Evolutionary conservation across 2,888 invertebrate species (phyloP), one percentile per base, ranked within the genome.

Genomic region (Hydrotaea cyrtoneurina): DNA sequence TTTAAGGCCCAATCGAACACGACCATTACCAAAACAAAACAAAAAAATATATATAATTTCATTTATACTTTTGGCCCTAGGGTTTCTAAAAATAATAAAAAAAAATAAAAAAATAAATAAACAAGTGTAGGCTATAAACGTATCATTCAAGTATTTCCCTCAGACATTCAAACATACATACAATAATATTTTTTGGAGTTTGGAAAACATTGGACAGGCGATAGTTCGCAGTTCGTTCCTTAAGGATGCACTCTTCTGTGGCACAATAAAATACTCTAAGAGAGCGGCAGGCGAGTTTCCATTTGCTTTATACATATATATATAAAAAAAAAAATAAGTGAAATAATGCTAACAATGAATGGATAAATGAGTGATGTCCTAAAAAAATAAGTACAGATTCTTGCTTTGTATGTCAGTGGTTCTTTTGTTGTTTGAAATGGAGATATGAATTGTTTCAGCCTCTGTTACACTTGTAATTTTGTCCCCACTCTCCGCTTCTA

Each of bases 391-490:
- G 69, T 69, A 69, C 69, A n/a, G n/a, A 46, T 66, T 59, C 26
- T 50, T 50, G n/a, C 2, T 50, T 39, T 39, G n/a, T 46, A 46
- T 43, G 69, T 69, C 69, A 62, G 62, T 62, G 62, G 43, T 23
- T 23, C 43, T 31, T n/a, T n/a, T n/a, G 62, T 69, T 46, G 31
- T 31, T 31, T 31, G 2, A 43, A 43, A 69, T 69, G 69, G 59
- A 59, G 59, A 46, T 69, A 69, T 46, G 62, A 43, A 64, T 64
- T 76, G 64, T 73, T 75, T 57, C 71, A 76, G 69, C 69, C 69
- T 69, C 69, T 72, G 72, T 26, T 76, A 79, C 72, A 83, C 79
- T 57, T 64, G 79, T 76, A 39, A 59, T 57, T 78, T 78, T 36
- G 19, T 62, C 31, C 31, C 7, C 7, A 7, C 31, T 31, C 7